These are phyloP conservation scores for Drosophila suzukii DNA, from an alignment of 1,140 invertebrate genomes.

Conservation along the genomic window DNA sequence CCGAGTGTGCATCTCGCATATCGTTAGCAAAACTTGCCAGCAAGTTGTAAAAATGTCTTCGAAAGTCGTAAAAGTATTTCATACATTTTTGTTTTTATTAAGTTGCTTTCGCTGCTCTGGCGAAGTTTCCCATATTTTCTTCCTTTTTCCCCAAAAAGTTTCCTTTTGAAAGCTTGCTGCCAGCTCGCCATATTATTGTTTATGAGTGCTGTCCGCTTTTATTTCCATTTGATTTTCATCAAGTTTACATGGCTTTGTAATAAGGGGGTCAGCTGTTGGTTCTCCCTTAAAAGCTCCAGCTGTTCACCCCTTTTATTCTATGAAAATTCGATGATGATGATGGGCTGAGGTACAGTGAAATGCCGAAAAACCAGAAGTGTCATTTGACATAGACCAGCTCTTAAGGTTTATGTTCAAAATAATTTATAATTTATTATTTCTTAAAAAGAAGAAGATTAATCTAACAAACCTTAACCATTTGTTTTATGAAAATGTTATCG, in stretches of 20 bases:
- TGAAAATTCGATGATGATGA: constrained; percentile 30
- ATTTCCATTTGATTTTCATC: constrained; percentile 83
- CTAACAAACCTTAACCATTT: no score
- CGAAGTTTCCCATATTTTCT: constrained; percentile 23
- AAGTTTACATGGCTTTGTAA: constrained; percentile 78
- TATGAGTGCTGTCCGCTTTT: constrained; percentile 78
- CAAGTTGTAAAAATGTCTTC: constrained; percentile 83
- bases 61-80: constrained; percentile 84
- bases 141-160: constrained; percentile 29
- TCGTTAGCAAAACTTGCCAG: constrained; percentile 79
- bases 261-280: constrained; percentile 42
- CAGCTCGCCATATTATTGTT: constrained; percentile 72
- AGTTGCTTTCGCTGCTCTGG: constrained; percentile 46
- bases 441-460: no score
- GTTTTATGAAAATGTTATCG: no score
- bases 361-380: neutral
- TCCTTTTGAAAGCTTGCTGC: constrained; percentile 55
- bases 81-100: constrained; percentile 83
- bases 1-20: constrained; percentile 71
- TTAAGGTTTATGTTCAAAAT: no score
- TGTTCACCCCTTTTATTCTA: constrained; percentile 10
- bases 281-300: constrained; percentile 10
- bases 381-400: neutral
- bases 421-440: no score
- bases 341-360: neutral